These are phyloP conservation scores for Cephus sareptanus DNA, from an alignment of 2,888 invertebrate genomes.

Conservation along the genomic window DNA sequence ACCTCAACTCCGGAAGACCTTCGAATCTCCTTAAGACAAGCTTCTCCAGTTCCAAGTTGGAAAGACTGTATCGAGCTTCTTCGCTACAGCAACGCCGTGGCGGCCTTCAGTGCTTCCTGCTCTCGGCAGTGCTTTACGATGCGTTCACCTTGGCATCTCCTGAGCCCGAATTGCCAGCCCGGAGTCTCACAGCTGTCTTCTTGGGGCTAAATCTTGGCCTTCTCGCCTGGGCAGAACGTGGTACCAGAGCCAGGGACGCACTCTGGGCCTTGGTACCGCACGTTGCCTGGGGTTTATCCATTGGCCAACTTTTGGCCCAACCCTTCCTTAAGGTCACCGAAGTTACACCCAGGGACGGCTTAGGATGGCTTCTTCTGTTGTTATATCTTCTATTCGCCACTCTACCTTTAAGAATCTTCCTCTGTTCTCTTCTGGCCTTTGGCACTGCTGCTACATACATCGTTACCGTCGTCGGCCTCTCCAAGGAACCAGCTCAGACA, in stretches of 20 bases:
- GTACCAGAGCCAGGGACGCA: constrained; percentile 53
- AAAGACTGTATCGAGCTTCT: constrained; percentile 78
- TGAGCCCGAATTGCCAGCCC: constrained; percentile 49
- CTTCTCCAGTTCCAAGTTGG: constrained; percentile 74
- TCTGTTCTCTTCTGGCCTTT: constrained; percentile 72
- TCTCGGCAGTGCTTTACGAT: constrained; percentile 76
- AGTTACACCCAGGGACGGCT: constrained; percentile 73
- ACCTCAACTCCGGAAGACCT: constrained; percentile 60
- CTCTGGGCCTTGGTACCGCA: constrained; percentile 74
- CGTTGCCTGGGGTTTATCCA: constrained; percentile 74
- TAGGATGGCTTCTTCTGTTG: constrained; percentile 79
- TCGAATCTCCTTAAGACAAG: constrained; percentile 65
- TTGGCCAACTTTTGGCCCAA: constrained; percentile 72
- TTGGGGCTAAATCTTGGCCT: constrained; percentile 59
- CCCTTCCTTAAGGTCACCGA: constrained; percentile 72
- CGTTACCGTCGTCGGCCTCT: constrained; percentile 70
- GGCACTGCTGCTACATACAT: constrained; percentile 74
- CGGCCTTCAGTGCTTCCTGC: constrained; percentile 77
- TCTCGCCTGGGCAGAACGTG: constrained; percentile 57
- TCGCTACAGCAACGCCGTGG: constrained; percentile 78
- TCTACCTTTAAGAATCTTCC: constrained; percentile 75
- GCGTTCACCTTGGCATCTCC: constrained; percentile 72
- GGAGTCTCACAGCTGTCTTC: constrained; percentile 58
- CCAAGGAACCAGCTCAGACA: constrained; percentile 65
- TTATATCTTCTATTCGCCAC: constrained; percentile 81